Conservation (phyloP, 2,888 invertebrate species). For the Athalia circularis region DNA sequence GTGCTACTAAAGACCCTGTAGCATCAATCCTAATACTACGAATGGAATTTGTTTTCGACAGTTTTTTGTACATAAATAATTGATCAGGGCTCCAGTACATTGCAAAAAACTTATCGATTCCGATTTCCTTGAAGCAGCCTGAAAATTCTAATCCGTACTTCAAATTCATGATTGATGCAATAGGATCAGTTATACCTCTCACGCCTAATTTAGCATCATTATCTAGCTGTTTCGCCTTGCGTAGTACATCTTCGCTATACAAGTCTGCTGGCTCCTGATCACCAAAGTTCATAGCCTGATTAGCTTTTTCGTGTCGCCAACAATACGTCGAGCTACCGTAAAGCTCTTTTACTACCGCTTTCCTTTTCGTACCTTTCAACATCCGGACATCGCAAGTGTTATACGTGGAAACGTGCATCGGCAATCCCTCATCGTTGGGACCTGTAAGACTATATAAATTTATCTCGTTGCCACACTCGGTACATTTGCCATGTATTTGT, state of each 20-base stretch:
- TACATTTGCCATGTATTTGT: neutral
- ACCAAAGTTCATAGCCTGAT: neutral
- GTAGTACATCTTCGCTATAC: neutral
- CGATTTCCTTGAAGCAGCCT: conserved; percentile 33
- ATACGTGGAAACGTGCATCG: neutral
- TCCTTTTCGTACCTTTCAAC: neutral
- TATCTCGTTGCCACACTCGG: conserved; percentile 8
- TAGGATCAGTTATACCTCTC: conserved; percentile 1
- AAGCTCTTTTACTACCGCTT: neutral
- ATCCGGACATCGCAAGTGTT: neutral
- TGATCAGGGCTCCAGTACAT: conserved; percentile 48
- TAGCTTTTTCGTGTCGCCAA: conserved; percentile 18
- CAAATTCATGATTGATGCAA: conserved; percentile 32
- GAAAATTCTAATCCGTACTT: conserved; percentile 43
- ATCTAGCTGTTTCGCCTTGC: conserved; percentile 13
- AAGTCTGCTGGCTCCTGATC: neutral
- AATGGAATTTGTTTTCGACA: neutral
- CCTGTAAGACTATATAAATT: conserved; percentile 6
- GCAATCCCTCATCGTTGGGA: neutral
- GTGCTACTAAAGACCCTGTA: conserved; percentile 41
- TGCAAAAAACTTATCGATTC: conserved; percentile 42
- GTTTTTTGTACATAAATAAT: conserved; percentile 42
- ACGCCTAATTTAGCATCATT: conserved; percentile 10
- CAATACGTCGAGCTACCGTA: neutral
- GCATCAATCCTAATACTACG: conserved; percentile 46